Evolutionary conservation across 2,797 vertebrate genomes (phyloP).

Genomic region (Momotus momota): DNA sequence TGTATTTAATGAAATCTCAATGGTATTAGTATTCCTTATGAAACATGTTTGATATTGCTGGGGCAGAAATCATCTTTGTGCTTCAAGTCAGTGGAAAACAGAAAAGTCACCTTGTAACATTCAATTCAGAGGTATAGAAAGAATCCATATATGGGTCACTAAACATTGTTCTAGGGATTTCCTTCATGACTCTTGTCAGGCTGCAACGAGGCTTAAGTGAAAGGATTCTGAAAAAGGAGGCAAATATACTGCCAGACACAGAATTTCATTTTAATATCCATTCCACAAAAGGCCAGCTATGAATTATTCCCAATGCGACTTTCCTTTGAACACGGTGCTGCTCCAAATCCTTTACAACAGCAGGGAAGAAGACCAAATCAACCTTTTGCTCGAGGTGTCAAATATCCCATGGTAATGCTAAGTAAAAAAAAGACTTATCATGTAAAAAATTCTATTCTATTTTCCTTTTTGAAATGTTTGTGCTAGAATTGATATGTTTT

Average conservation of each 20-base stretch:
- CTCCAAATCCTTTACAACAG: background rate
- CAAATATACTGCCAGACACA: background rate
- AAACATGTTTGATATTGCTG: background rate
- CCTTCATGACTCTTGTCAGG: background rate
- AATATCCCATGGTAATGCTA: background rate
- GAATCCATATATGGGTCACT: slow-evolving; percentile 1
- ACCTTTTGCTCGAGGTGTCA: background rate
- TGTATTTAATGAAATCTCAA: background rate
- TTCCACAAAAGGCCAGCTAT: background rate
- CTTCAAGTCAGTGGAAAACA: slow-evolving; percentile 13
- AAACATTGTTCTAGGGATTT: slow-evolving; percentile 23
- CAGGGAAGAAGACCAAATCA: background rate
- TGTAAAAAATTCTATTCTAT: background rate
- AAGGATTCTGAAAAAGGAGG: background rate
- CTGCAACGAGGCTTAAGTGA: background rate
- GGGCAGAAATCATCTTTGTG: background rate
- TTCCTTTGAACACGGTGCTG: background rate
- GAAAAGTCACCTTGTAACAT: background rate
- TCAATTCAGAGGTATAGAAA: background rate
- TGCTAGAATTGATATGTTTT: background rate
- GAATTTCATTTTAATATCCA: background rate
- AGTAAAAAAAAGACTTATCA: background rate
- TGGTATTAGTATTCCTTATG: background rate
- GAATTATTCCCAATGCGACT: background rate
- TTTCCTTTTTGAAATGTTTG: background rate